Evolutionary conservation across 2,888 invertebrate species (phyloP).

Genomic region (Acanthosepion esculentum): DNA sequence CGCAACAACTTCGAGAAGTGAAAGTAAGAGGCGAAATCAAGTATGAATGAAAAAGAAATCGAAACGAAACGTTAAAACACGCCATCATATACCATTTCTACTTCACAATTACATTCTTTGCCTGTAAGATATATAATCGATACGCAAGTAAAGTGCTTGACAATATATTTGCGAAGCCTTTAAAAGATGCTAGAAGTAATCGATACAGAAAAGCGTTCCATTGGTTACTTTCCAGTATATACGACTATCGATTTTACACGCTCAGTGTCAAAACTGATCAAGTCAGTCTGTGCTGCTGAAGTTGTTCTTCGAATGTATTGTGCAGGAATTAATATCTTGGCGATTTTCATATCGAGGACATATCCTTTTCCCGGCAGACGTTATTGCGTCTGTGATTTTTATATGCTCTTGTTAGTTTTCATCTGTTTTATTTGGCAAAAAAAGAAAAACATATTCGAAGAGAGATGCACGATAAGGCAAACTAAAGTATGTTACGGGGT

Average conservation of each 20-base stretch:
- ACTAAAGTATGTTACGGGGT: too few relatives aligned
- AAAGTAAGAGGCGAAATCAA: neutral
- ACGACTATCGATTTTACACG: neutral
- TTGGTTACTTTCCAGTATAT: neutral
- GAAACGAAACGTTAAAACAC: neutral
- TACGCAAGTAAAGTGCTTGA: conserved; percentile 10
- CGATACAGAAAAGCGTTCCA: neutral
- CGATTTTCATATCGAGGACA: neutral
- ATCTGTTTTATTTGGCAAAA: neutral
- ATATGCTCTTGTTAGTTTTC: neutral
- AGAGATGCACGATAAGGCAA: too few relatives aligned
- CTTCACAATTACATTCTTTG: neutral
- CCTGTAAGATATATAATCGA: neutral
- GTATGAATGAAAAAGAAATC: neutral
- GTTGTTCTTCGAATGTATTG: neutral
- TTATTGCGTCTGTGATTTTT: neutral
- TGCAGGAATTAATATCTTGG: neutral
- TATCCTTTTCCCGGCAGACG: neutral
- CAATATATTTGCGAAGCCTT: conserved; percentile 6
- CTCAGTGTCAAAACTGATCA: neutral
- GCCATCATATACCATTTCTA: neutral
- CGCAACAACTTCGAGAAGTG: neutral
- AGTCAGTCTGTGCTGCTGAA: neutral
- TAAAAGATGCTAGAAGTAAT: neutral
- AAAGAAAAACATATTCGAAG: neutral